Conservation (phyloP, 2,113 vertebrate species). For the Alouatta palliata region DNA sequence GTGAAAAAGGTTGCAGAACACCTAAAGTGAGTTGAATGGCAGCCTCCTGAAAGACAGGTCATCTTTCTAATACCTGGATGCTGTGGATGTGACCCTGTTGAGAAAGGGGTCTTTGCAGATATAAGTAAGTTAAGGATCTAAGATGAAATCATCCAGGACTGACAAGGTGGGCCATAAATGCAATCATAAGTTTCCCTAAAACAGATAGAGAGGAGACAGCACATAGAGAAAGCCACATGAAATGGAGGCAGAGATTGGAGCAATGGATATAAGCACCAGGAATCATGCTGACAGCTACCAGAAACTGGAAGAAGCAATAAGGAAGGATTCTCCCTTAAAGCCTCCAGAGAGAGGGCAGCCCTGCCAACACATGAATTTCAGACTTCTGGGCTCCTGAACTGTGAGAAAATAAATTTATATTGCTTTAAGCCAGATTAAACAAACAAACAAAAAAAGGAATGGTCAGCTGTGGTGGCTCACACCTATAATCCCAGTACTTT, state of each 20-base stretch:
- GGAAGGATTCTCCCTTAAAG: background rate
- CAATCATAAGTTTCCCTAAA: background rate
- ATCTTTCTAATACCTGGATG: background rate
- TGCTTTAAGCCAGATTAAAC: background rate
- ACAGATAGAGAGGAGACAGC: background rate
- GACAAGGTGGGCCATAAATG: background rate
- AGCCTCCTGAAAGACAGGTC: background rate
- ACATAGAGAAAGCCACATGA: background rate
- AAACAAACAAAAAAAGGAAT: too few species aligned
- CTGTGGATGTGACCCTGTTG: background rate
- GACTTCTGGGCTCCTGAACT: background rate
- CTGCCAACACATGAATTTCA: background rate
- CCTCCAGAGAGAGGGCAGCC: background rate
- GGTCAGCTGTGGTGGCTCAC: too few species aligned
- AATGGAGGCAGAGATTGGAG: background rate
- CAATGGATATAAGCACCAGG: too few species aligned
- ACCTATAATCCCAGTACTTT: too few species aligned
- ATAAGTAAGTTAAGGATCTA: constrained; percentile 8
- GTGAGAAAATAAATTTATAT: background rate
- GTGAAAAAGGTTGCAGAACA: background rate
- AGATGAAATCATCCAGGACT: background rate
- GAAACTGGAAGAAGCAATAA: background rate
- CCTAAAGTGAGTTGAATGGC: background rate
- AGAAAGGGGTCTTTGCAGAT: constrained; percentile 10
- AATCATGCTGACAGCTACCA: background rate